Conservation (phyloP, 2,888 invertebrate species). For the Stegophylla sp. region DNA sequence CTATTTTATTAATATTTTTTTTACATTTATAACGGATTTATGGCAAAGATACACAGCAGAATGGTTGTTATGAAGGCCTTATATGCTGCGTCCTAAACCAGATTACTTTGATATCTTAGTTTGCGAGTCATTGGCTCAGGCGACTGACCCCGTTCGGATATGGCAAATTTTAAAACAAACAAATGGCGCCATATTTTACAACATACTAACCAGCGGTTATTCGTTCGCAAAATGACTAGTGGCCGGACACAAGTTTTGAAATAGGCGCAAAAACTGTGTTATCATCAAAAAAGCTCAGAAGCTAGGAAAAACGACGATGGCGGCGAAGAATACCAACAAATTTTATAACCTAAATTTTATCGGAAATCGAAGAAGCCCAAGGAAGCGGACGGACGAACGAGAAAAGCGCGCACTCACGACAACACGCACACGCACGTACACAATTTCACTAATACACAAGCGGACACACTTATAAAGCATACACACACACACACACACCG, state of each 20-base stretch:
- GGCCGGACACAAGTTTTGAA: slow-evolving; percentile 24
- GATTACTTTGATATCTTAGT: too few species aligned
- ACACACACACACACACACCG: background rate
- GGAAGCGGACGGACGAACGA: slow-evolving; percentile 8
- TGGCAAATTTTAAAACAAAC: background rate
- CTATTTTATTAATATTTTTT: too few species aligned
- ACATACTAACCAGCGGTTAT: background rate
- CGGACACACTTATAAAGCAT: background rate
- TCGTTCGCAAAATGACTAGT: background rate
- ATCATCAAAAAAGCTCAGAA: slow-evolving; percentile 36
- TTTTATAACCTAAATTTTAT: slow-evolving; percentile 54
- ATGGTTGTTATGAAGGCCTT: too few species aligned
- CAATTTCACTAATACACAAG: too few species aligned
- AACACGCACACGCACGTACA: background rate
- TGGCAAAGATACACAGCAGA: too few species aligned
- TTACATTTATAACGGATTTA: too few species aligned
- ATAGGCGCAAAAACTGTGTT: slow-evolving; percentile 52
- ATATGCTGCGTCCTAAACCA: too few species aligned
- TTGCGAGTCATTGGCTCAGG: background rate
- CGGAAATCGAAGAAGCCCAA: slow-evolving; percentile 1
- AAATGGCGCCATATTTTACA: slow-evolving; percentile 42
- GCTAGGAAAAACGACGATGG: slow-evolving; percentile 1
- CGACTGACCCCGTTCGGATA: too few species aligned
- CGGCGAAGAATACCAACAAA: slow-evolving; percentile 13
- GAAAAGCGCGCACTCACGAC: slow-evolving; percentile 51